Base-by-base conservation (phyloP, 2,888 invertebrate species). In the Maniola hyperantus region DNA sequence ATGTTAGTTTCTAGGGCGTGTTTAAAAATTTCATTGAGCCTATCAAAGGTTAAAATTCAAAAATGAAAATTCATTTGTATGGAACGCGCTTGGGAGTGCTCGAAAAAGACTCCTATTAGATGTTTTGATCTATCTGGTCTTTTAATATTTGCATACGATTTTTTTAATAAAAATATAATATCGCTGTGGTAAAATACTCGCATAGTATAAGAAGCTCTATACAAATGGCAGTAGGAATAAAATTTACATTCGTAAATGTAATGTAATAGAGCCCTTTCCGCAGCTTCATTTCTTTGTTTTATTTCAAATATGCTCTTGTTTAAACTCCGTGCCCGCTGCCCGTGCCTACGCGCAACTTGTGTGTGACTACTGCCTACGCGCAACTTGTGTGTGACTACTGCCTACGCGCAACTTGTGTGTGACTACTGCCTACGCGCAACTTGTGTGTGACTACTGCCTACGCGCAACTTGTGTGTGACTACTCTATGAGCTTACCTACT, bases 221-320 rank as follows among this genome's bases (percentile, higher is more conserved):
- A 58, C 63, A 51, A 66, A 65, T 63, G 48, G 68, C 48, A 46
- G 58, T 44, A 8, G 39, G 65, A 68, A 64, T 66, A 62, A 64
- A 71, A 71, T 68, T 71, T 66, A 61, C 68, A 71, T 71, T 66
- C 64, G 66, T 59, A 63, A 68, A 53, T 48, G 65, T 63, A 68
- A 53, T 48, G 65, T 63, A 62, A 57, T 48, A 62, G 51, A 39
- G 57, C 57, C 44, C 63, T 62, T 55, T 58, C 53, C 50, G 18
- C 13, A 50, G 55, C 62, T 39, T 55, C 36, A 44, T 58, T 54
- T 63, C 59, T 53, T 61, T 57, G 60, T 60, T 67, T 60, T 63
- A 55, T 65, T 57, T 51, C 58, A 46, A 55, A 60, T 26, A 57
- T 60, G 50, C 33, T 54, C 61, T 61, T 39, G 50, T 61, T 60